Evolutionary conservation across 2,888 invertebrate species (phyloP), one percentile per base, ranked within the genome.

Genomic region (Tipula lateralis): DNA sequence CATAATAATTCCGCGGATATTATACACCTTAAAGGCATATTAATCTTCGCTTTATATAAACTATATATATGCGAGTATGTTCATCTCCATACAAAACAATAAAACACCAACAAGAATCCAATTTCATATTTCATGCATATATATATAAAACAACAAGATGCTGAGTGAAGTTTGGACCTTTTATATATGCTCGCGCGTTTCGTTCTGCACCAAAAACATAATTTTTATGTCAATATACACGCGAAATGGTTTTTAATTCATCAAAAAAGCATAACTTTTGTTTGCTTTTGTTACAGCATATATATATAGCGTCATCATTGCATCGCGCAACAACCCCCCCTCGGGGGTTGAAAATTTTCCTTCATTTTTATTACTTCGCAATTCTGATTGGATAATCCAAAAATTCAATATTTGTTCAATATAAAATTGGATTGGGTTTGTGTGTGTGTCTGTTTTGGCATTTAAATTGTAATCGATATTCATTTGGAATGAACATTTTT

Each of bases 1-100:
- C 66, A 66, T 66, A 66, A 66, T 66, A 66, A 66, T 66, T 66
- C 66, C 66, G 66, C 66, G 66, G 66, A 66, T 66, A 66, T 66
- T 66, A 66, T 66, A 66, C 66, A 66, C 66, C 66, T 66, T 66
- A 9, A 24, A 66, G 66, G 66, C 66, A 66, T 66, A 66, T 66
- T 66, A 66, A 24, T 66, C 66, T 66, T 66, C 66, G 66, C 66
- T 66, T 66, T 66, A 66, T 66, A 66, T 24, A 66, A 66, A 66
- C 32, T 32, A 32, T 32, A 39, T 39, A 13, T 39, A 16, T 16
- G 16, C 5, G 12, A 16, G 16, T 24, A 66, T 24, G n/a, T 66
- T 12, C n/a, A n/a, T 66, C 66, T 19, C 9, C 36, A 36, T 36
- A 36, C n/a, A 66, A 24, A 66, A 66, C 66, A 66, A 66, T 66